Conservation (phyloP, 2,888 invertebrate genomes). For the Macaria liturata region DNA sequence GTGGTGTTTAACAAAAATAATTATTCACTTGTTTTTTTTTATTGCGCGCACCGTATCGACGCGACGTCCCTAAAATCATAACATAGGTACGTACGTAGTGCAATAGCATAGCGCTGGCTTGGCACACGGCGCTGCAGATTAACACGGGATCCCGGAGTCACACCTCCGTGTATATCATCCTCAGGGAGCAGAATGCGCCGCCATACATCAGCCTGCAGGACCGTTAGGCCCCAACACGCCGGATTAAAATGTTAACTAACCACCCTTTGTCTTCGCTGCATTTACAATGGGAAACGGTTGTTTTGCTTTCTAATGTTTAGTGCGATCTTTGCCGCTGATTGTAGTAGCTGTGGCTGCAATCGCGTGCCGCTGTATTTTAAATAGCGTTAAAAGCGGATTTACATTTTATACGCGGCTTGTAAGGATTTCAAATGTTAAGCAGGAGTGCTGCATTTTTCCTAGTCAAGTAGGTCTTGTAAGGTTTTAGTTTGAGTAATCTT, state of each 20-base stretch:
- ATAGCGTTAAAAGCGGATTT: constrained; percentile 31
- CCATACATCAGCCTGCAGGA: constrained; percentile 51
- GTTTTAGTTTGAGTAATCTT: constrained; percentile 6
- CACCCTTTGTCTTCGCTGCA: constrained; percentile 59
- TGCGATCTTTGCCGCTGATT: constrained; percentile 52
- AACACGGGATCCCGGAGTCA: constrained; percentile 27
- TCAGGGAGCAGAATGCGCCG: constrained; percentile 57
- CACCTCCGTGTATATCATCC: constrained; percentile 54
- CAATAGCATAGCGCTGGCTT: not conserved
- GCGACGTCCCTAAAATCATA: too few relatives aligned
- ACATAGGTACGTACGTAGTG: not conserved
- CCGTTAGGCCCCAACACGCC: constrained; percentile 59
- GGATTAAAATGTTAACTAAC: constrained; percentile 71
- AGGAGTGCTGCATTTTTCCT: constrained; percentile 21
- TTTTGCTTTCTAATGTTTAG: constrained; percentile 53
- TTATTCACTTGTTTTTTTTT: too few relatives aligned
- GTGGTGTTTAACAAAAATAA: too few relatives aligned
- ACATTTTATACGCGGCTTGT: constrained; percentile 28
- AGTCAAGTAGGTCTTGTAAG: not conserved
- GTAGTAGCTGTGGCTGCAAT: constrained; percentile 41
- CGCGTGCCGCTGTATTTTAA: constrained; percentile 49
- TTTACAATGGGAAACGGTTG: constrained; percentile 56
- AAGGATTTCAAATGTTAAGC: constrained; percentile 24
- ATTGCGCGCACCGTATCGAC: too few relatives aligned
- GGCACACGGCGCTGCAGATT: constrained; percentile 24